Base-by-base conservation (phyloP, 1,140 invertebrate genomes). In the Aphis craccivora region DNA sequence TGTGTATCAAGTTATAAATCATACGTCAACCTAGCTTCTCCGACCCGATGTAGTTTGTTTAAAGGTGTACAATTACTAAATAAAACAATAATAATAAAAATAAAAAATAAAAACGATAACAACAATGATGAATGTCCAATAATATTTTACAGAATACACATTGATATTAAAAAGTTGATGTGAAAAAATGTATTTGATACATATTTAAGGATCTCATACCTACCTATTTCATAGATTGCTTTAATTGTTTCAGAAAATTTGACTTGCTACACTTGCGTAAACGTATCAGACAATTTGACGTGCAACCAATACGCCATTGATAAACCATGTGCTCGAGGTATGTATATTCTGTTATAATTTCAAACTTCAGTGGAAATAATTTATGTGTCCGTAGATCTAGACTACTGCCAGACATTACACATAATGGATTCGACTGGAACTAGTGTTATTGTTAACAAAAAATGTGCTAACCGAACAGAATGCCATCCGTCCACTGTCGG, bases 251-350 rank as follows among this genome's bases (percentile, higher is more conserved):
- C 94, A 94, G 94, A 93, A 88, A 95, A 96, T 95, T 95, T 97
- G 94, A 97, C 96, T 83, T 97, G 96, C 95, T 97, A 97, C 95
- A 97, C 96, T 94, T 97, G 96, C 95, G 96, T 97, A 94, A 97
- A 97, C 95, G 96, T 97, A 94, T 96, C 96, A 94, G 96, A 97
- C 95, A 97, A 97, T 95, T 95, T 96, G 94, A 96, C 96, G 95
- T 97, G 96, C 95, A 97, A 97, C 95, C 95, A 96, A 95, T 97
- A 96, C 95, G 96, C 96, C 81, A 97, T 97, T 94, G 96, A 97
- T 94, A 95, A 96, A 60, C 96, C 96, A 37, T 97, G 96, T 95
- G 96, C 96, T 94, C 95, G 95, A 94, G 96, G 96, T 95, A 95
- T 94, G 67, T 60, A 35, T 40, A 40, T 40, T 84, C 37, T 53